A percentile compares a stretch with the other conserved stretches of the same genome.
These are phyloP conservation scores for Yponomeuta cagnagella DNA, from an alignment of 2,888 invertebrate species.

Conservation along the genomic window DNA sequence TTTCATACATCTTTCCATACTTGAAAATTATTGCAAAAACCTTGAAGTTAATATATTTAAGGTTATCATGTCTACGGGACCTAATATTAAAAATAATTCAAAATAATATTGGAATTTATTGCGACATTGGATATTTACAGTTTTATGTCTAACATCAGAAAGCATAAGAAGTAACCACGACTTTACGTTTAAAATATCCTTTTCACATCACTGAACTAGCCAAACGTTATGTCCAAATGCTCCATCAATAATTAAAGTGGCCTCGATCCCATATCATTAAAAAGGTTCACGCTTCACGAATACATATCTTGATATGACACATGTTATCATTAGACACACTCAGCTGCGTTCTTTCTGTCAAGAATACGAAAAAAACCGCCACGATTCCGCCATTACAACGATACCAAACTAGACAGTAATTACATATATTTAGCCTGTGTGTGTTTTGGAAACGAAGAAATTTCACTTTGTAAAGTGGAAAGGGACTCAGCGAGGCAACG, in stretches of 20 bases:
- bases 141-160: no score
- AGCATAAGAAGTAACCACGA: no score
- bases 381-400: conserved; percentile 1
- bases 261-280: conserved; percentile 16
- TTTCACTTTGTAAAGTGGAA: background rate
- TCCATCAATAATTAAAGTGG: conserved; percentile 12
- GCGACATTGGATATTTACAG: no score
- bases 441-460: background rate
- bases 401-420: background rate
- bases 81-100: no score
- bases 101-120: no score
- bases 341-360: background rate
- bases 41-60: no score
- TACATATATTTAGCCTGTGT: background rate
- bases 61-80: no score
- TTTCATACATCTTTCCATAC: no score
- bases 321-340: conserved; percentile 17
- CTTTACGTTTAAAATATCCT: no score
- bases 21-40: no score
- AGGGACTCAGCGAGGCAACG: background rate
- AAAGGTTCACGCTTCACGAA: conserved; percentile 20
- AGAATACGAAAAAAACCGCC: background rate
- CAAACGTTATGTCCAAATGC: background rate
- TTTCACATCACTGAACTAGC: background rate
- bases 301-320: conserved; percentile 18